Evolutionary conservation across 2,888 invertebrate species (phyloP).

Genomic region (Teinopalpus imperialis): DNA sequence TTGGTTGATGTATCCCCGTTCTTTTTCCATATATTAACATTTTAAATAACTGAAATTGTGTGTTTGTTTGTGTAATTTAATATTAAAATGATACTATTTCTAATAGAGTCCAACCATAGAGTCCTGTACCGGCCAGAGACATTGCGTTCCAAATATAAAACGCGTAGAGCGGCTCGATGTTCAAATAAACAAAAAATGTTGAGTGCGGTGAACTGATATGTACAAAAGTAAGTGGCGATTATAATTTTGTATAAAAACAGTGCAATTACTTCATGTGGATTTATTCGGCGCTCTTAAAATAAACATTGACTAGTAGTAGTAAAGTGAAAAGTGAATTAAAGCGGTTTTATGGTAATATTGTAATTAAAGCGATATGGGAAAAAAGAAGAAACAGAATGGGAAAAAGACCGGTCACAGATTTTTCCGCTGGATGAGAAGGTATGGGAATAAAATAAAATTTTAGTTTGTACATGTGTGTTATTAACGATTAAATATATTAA

Average conservation of each 20-base stretch:
- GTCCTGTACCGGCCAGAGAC: slow-evolving; percentile 62
- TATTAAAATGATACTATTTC: slow-evolving; percentile 36
- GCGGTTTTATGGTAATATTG: slow-evolving; percentile 42
- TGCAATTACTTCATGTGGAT: slow-evolving; percentile 36
- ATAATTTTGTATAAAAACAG: slow-evolving; percentile 30
- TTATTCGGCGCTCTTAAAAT: too few relatives aligned
- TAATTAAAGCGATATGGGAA: slow-evolving; percentile 59
- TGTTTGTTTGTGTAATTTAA: slow-evolving; percentile 25
- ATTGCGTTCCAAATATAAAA: slow-evolving; percentile 42
- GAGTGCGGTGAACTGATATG: slow-evolving; percentile 32
- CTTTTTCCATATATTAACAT: slow-evolving; percentile 14
- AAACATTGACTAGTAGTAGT: too few relatives aligned
- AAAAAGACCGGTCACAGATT: slow-evolving; percentile 69
- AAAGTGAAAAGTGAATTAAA: not conserved
- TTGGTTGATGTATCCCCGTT: not conserved
- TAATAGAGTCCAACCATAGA: slow-evolving; percentile 56
- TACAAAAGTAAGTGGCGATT: slow-evolving; percentile 27
- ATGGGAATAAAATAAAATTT: slow-evolving; percentile 32
- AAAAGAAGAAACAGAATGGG: slow-evolving; percentile 70
- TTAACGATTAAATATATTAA: too few relatives aligned
- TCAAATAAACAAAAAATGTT: slow-evolving; percentile 45
- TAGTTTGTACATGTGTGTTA: too few relatives aligned
- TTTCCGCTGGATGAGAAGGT: slow-evolving; percentile 77
- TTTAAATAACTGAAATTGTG: slow-evolving; percentile 5
- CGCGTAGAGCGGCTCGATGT: slow-evolving; percentile 37